Conservation (phyloP, 2,113 vertebrate genomes). For the Nothoprocta pentlandii region DNA sequence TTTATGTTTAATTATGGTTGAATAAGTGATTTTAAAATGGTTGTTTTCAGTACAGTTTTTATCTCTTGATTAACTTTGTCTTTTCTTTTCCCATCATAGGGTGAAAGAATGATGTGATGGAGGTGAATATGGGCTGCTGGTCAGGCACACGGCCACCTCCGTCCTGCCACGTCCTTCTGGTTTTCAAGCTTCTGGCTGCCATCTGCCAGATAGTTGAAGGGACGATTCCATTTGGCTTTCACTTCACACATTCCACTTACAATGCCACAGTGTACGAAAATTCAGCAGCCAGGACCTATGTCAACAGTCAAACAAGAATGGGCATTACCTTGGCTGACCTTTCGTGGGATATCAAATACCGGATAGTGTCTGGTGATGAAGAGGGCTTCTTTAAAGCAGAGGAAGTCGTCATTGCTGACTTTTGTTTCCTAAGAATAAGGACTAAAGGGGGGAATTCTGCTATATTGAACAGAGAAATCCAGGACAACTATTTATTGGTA, state of each 20-base stretch:
- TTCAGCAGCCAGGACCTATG: slow-evolving; percentile 95
- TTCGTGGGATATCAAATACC: slow-evolving; percentile 96
- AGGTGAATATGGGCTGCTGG: slow-evolving; percentile 90
- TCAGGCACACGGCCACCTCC: slow-evolving; percentile 82
- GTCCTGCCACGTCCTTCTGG: slow-evolving; percentile 82
- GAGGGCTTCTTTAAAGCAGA: slow-evolving; percentile 98
- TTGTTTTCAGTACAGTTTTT: not conserved
- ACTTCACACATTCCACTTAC: slow-evolving; percentile 91
- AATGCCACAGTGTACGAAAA: slow-evolving; percentile 95
- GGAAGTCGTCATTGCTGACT: slow-evolving; percentile 93
- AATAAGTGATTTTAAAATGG: not conserved
- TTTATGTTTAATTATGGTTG: not conserved
- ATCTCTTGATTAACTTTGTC: not conserved
- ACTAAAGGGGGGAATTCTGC: slow-evolving; percentile 98
- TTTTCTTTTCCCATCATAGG: slow-evolving; percentile 77
- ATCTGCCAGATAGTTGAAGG: slow-evolving; percentile 80
- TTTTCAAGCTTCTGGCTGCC: slow-evolving; percentile 80
- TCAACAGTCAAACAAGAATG: slow-evolving; percentile 93
- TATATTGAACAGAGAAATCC: slow-evolving; percentile 96
- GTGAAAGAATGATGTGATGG: slow-evolving; percentile 90
- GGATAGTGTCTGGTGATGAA: slow-evolving; percentile 95
- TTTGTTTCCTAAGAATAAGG: slow-evolving; percentile 96
- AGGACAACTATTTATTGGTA: slow-evolving; percentile 94
- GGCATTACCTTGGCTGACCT: slow-evolving; percentile 88
- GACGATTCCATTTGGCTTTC: slow-evolving; percentile 79